Evolutionary conservation across 2,888 invertebrate species (phyloP), one percentile per base, ranked within the genome.

Genomic region (Drosophila buzzatii): DNA sequence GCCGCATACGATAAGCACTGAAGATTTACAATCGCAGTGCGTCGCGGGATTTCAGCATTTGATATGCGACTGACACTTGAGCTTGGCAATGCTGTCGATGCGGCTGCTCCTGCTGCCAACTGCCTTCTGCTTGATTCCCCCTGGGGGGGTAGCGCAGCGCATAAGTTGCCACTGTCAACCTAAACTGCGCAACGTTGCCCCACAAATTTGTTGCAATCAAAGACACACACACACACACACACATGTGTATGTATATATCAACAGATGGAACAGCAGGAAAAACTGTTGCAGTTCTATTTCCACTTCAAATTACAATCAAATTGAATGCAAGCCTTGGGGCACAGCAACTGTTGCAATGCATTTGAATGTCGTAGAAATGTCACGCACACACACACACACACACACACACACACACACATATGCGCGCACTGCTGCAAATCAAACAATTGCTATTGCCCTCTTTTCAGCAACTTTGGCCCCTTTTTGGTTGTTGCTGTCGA

Each of bases 1-100:
- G 88, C 77, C 78, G 65, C 58, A 67, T 69, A 57, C 79, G 88
- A 85, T 82, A 88, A 80, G 83, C 84, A 63, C 62, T 39, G 37
- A 33, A 78, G 89, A 89, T 83, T 83, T 83, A 83, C 81, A 81
- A 73, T 83, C 70, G 81, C 72, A 70, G 44, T 79, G 83, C 85
- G 65, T 73, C 81, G 64, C 70, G 57, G 81, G 78, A 83, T 69
- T 76, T 82, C 53, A 74, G 57, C 67, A 73, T 80, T 82, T 77
- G 79, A 88, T 67, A 84, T 75, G 78, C 64, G 66, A 67, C 73
- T 66, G 84, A 75, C 78, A 88, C 81, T 85, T 71, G 78, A 86
- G 86, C 73, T 66, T 66, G 73, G 42, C 58, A 12, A 35, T 35
- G 35, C 12, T 33, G 33, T 18, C 52, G 72, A 33, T 59, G 51